A percentile compares a stretch with the other conserved stretches of the same genome.
These are phyloP conservation scores for Leucoraja erinaceus DNA, from an alignment of 2,113 vertebrate genomes.

Conservation along the genomic window DNA sequence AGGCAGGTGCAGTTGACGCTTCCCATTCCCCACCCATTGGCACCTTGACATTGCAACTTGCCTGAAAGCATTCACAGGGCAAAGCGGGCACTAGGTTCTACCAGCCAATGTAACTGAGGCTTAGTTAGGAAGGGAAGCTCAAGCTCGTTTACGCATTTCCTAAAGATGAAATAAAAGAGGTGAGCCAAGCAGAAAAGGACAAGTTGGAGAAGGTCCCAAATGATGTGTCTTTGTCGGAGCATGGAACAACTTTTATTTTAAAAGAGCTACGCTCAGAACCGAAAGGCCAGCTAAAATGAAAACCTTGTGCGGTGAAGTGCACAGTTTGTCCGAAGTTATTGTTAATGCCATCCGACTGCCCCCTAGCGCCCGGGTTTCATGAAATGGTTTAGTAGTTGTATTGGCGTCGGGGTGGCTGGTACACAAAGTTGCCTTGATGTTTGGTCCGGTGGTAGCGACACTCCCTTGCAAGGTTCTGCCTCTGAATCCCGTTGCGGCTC, in stretches of 20 bases:
- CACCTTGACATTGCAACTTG: background rate
- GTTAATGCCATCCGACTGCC: background rate
- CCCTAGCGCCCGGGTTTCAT: background rate
- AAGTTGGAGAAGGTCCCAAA: background rate
- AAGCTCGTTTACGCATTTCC: background rate
- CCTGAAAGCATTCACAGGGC: background rate
- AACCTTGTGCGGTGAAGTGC: background rate
- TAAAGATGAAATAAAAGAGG: background rate
- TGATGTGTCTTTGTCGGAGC: background rate
- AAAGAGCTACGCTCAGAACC: background rate
- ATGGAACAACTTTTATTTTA: slow-evolving; percentile 2
- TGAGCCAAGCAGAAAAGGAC: background rate
- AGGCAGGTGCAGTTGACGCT: too few species aligned
- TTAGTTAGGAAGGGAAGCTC: background rate
- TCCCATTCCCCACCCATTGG: background rate
- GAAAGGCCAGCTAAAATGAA: background rate
- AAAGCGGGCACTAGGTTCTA: background rate
- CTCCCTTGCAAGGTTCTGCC: slow-evolving; percentile 82
- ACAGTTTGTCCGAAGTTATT: background rate
- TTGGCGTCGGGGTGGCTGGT: slow-evolving; percentile 89
- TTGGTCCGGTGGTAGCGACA: slow-evolving; percentile 64
- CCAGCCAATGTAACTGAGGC: background rate
- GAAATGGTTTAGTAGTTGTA: slow-evolving; percentile 72
- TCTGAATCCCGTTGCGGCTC: slow-evolving; percentile 76
- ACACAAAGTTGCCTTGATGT: slow-evolving; percentile 70